phyloP scores from a whole-genome alignment of 1,140 invertebrate genomes.

The Helicoverpa zea region DNA sequence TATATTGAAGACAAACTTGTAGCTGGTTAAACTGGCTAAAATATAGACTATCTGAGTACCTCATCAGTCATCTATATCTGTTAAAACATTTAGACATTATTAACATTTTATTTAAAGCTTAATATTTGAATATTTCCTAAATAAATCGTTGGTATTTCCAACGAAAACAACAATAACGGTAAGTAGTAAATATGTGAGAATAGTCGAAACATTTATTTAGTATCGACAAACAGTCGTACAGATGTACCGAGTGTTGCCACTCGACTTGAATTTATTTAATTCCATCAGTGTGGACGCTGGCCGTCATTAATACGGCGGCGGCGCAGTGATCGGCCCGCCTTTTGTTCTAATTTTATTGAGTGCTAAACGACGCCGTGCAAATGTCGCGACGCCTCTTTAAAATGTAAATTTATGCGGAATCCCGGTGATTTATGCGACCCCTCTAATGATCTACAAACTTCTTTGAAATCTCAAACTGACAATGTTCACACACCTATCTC shows the following conservation, averaged over 20 bases:
- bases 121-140: no score
- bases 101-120: no score
- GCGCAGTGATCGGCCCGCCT: constrained; percentile 57
- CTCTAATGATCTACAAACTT: constrained; percentile 69
- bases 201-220: not conserved
- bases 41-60: no score
- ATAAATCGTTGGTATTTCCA: no score
- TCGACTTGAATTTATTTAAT: constrained; percentile 42
- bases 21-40: no score
- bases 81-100: no score
- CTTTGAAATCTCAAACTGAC: constrained; percentile 57
- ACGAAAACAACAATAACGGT: not conserved
- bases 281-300: constrained; percentile 58
- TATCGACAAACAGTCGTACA: constrained; percentile 36
- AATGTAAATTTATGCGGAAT: constrained; percentile 79
- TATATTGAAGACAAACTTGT: not conserved
- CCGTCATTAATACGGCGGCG: constrained; percentile 21
- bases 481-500: constrained; percentile 49
- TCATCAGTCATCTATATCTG: no score
- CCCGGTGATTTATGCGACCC: constrained; percentile 69
- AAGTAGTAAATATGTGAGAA: not conserved
- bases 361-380: constrained; percentile 62
- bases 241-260: not conserved
- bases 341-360: constrained; percentile 75
- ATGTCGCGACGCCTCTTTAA: constrained; percentile 68